Percentiles rank a stretch among this genome's conserved stretches.
phyloP scores from a whole-genome alignment of 2,113 vertebrate species.

The Cheilinus undulatus region DNA sequence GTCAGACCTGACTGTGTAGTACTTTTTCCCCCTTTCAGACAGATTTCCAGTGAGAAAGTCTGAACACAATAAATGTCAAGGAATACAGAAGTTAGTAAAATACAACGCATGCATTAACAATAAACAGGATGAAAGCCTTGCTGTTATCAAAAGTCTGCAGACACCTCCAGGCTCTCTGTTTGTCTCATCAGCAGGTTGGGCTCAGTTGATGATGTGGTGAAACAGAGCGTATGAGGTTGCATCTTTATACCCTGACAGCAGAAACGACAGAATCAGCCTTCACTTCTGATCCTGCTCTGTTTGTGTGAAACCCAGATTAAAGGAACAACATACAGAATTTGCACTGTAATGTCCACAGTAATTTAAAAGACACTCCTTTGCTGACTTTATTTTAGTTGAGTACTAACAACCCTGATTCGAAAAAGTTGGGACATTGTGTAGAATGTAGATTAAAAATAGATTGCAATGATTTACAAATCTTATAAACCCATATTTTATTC shows the following conservation, averaged over 20 bases:
- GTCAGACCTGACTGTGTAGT: constrained; percentile 13
- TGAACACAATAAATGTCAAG: constrained; percentile 36
- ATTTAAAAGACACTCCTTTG: no score
- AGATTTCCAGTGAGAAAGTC: constrained; percentile 13
- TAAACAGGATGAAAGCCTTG: constrained; percentile 24
- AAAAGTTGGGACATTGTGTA: no score
- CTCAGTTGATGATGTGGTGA: constrained; percentile 36
- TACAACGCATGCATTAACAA: constrained; percentile 35
- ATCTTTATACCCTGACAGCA: constrained; percentile 24
- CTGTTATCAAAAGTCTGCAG: constrained; percentile 45
- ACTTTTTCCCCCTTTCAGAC: not conserved
- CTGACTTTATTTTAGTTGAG: no score
- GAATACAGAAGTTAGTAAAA: constrained; percentile 25
- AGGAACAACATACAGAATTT: no score
- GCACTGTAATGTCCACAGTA: no score
- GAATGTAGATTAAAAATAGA: no score
- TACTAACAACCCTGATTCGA: no score
- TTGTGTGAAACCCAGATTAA: no score
- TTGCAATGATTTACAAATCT: no score
- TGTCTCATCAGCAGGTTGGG: constrained; percentile 42
- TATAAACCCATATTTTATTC: no score
- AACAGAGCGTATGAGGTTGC: constrained; percentile 28
- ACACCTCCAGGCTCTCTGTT: constrained; percentile 42
- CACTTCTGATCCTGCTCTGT: constrained; percentile 21
- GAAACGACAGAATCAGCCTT: constrained; percentile 25